A percentile compares a stretch with the other conserved stretches of the same genome.
phyloP scores from a whole-genome alignment of 30 jellyfish, hydroid and myxozoan genomes.

The Aurelia sp. region DNA sequence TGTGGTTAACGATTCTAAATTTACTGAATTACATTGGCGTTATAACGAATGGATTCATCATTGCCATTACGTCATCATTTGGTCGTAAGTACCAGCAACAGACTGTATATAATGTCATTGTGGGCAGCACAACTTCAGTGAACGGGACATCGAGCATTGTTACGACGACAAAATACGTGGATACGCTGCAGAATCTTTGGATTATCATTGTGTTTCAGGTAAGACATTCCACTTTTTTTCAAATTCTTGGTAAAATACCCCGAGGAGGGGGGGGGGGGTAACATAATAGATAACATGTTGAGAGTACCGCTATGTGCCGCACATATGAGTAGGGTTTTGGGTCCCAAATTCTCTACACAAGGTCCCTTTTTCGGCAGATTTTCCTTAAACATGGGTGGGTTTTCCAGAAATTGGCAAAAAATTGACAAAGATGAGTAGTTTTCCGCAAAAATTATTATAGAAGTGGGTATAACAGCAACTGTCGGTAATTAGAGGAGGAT shows the following conservation, averaged over 20 bases:
- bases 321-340: too few species aligned
- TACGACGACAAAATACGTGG: slow-evolving; percentile 26
- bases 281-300: too few species aligned
- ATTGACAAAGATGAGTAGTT: too few species aligned
- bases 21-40: slow-evolving; percentile 84
- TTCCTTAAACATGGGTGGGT: too few species aligned
- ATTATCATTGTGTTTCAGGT: slow-evolving; percentile 83
- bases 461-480: too few species aligned
- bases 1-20: slow-evolving; percentile 83
- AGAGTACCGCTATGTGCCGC: too few species aligned
- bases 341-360: too few species aligned
- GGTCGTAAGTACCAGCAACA: slow-evolving; percentile 71
- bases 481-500: too few species aligned
- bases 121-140: slow-evolving; percentile 39
- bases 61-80: slow-evolving; percentile 77
- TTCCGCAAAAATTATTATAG: too few species aligned
- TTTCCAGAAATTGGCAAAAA: too few species aligned
- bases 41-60: slow-evolving; percentile 80
- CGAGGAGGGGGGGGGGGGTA: too few species aligned
- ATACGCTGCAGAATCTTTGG: slow-evolving; percentile 74
- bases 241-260: background rate
- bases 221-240: background rate
- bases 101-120: slow-evolving; percentile 26
- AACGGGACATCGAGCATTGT: slow-evolving; percentile 19
- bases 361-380: too few species aligned